Evolutionary conservation across 2,888 invertebrate species (phyloP).

Genomic region (Glaucopsyche alexis): DNA sequence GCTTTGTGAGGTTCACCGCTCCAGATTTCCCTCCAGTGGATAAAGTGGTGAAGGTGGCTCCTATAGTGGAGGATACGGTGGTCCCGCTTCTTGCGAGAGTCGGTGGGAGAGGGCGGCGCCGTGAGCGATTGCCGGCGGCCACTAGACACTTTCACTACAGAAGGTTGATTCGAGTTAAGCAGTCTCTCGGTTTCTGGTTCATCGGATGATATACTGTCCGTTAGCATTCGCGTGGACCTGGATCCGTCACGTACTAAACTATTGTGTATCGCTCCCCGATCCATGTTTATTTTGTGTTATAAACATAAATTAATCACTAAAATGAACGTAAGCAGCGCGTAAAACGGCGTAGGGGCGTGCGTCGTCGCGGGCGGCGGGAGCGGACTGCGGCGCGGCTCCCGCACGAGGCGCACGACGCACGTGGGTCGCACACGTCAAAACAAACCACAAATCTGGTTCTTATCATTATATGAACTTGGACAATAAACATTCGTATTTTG

Average conservation of each 20-base stretch:
- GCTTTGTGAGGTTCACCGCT: slow-evolving; percentile 69
- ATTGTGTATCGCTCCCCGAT: slow-evolving; percentile 58
- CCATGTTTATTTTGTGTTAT: slow-evolving; percentile 49
- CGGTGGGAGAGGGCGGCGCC: slow-evolving; percentile 75
- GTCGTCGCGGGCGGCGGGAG: slow-evolving; percentile 53
- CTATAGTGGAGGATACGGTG: slow-evolving; percentile 65
- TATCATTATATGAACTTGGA: slow-evolving; percentile 9
- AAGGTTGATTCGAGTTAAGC: slow-evolving; percentile 56
- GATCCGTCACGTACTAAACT: slow-evolving; percentile 54
- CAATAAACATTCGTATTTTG: slow-evolving; percentile 9
- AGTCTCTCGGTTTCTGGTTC: slow-evolving; percentile 70
- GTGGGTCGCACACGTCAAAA: slow-evolving; percentile 52
- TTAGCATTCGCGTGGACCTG: slow-evolving; percentile 60
- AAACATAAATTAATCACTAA: slow-evolving; percentile 23
- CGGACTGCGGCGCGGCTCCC: slow-evolving; percentile 58
- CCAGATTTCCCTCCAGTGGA: slow-evolving; percentile 76
- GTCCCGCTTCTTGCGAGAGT: slow-evolving; percentile 69
- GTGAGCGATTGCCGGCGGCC: slow-evolving; percentile 68
- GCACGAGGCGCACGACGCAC: too few relatives aligned
- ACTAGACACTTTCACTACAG: slow-evolving; percentile 53
- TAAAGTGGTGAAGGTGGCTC: slow-evolving; percentile 71
- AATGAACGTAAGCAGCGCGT: slow-evolving; percentile 47
- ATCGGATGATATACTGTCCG: slow-evolving; percentile 72
- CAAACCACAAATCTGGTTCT: slow-evolving; percentile 34
- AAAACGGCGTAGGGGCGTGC: slow-evolving; percentile 49